Conservation (phyloP, 2,113 vertebrate species). For the Hyla sarda region DNA sequence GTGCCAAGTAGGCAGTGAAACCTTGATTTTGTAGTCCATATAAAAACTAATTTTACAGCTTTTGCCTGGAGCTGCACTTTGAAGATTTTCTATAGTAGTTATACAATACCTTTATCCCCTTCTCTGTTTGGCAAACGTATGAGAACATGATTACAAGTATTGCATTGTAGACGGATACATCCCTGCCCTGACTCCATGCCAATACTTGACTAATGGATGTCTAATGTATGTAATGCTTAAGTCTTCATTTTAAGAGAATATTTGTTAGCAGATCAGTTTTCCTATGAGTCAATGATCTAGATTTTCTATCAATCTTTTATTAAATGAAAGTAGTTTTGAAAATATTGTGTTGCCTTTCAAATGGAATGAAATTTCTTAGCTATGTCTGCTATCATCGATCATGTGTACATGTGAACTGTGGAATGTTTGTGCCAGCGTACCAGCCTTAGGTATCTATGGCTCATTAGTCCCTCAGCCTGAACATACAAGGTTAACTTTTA, state of each 20-base stretch:
- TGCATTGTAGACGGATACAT: too few species aligned
- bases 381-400: slow-evolving; percentile 12
- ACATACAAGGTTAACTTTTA: slow-evolving; percentile 41
- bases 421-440: slow-evolving; percentile 21
- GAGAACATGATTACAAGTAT: too few species aligned
- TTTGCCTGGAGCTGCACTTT: too few species aligned
- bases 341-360: slow-evolving; percentile 12
- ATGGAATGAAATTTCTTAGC: background rate
- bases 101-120: too few species aligned
- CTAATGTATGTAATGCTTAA: background rate
- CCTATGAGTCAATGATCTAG: background rate
- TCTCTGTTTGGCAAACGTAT: too few species aligned
- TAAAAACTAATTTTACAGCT: too few species aligned
- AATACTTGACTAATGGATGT: too few species aligned
- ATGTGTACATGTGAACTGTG: slow-evolving; percentile 19
- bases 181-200: too few species aligned
- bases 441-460: slow-evolving; percentile 49
- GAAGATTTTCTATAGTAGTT: too few species aligned
- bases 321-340: slow-evolving; percentile 6
- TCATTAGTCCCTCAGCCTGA: slow-evolving; percentile 39
- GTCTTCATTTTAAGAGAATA: background rate
- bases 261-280: background rate
- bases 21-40: too few species aligned
- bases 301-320: slow-evolving; percentile 4
- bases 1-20: too few species aligned